These are phyloP conservation scores for Plemyria rubiginata DNA, from an alignment of 2,888 invertebrate genomes.

Conservation along the genomic window DNA sequence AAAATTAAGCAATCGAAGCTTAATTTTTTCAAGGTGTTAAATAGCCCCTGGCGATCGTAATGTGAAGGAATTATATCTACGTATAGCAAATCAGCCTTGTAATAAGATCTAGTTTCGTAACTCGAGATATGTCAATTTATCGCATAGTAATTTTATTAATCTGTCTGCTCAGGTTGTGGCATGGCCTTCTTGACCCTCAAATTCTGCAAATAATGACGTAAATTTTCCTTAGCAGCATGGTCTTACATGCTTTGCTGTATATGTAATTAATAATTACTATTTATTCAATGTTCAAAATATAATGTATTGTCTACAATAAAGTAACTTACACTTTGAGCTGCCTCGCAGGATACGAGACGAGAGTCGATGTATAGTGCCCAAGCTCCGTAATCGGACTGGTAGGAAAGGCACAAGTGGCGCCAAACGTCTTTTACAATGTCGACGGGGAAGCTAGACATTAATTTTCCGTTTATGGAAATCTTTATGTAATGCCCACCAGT, in stretches of 20 bases:
- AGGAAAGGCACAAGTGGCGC: constrained; percentile 88
- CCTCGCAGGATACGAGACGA: constrained; percentile 72
- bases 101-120: constrained; percentile 60
- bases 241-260: no score
- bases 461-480: constrained; percentile 82
- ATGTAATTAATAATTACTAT: no score
- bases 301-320: neutral
- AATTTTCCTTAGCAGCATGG: neutral
- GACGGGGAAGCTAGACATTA: constrained; percentile 75
- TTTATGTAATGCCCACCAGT: constrained; percentile 82
- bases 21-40: constrained; percentile 49
- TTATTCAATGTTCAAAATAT: neutral
- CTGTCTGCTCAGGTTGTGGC: constrained; percentile 52
- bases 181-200: constrained; percentile 46
- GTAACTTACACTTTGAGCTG: constrained; percentile 62
- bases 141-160: constrained; percentile 47
- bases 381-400: constrained; percentile 85
- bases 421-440: constrained; percentile 78
- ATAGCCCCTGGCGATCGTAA: constrained; percentile 54
- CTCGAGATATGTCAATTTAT: constrained; percentile 57
- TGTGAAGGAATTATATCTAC: constrained; percentile 51
- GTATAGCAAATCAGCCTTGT: constrained; percentile 53
- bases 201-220: constrained; percentile 11
- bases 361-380: constrained; percentile 87
- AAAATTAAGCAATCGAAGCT: no score